A percentile compares a stretch with the other conserved stretches of the same genome.
Evolutionary conservation across 1,140 invertebrate species (phyloP).

Genomic region (Onthophagus taurus): DNA sequence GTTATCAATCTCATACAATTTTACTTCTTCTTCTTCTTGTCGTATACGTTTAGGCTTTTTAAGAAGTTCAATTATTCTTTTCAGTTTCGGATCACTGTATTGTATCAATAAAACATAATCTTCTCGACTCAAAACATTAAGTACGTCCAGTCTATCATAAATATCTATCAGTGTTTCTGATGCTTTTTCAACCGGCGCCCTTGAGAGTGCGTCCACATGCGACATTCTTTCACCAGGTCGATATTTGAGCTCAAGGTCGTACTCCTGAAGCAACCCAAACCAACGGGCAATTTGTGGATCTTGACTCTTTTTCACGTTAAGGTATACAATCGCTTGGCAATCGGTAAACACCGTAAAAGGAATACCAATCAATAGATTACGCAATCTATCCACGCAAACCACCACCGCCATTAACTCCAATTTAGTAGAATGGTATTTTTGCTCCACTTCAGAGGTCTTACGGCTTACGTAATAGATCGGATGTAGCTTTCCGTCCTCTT

Average conservation of each 20-base stretch:
- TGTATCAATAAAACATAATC: conserved; percentile 2
- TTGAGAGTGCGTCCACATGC: conserved; percentile 31
- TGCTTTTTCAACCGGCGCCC: conserved; percentile 10
- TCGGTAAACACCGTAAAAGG: conserved; percentile 34
- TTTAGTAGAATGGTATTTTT: conserved; percentile 24
- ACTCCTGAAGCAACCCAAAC: conserved; percentile 22
- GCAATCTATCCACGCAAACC: conserved; percentile 20
- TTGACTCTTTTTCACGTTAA: conserved; percentile 20
- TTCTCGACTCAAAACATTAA: conserved; percentile 1
- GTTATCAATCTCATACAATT: no score
- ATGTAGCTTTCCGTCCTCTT: not conserved
- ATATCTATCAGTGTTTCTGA: not conserved
- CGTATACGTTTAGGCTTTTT: not conserved
- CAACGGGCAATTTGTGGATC: conserved; percentile 24
- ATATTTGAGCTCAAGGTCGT: conserved; percentile 22
- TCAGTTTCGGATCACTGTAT: not conserved
- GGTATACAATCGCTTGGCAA: conserved; percentile 24
- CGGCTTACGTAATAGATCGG: conserved; percentile 7
- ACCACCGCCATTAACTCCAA: conserved; percentile 24
- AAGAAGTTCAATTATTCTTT: not conserved
- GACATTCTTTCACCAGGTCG: conserved; percentile 21
- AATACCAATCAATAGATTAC: conserved; percentile 33
- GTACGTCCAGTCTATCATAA: not conserved
- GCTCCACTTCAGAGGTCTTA: conserved; percentile 20
- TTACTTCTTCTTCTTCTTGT: conserved; percentile 1